Evolutionary conservation across 2,888 invertebrate genomes (phyloP).

Genomic region (Erebia palarica): DNA sequence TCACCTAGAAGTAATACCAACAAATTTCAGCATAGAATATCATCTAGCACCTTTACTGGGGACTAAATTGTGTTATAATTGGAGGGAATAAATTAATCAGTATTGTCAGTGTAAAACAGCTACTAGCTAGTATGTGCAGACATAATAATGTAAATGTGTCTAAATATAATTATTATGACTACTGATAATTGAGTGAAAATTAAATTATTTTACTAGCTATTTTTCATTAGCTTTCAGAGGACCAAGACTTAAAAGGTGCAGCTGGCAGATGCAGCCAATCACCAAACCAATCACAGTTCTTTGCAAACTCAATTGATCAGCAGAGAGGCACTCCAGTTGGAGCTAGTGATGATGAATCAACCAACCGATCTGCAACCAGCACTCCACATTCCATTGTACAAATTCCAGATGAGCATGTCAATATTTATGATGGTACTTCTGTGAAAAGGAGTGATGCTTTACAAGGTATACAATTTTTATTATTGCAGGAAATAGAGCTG

Average conservation of each 20-base stretch:
- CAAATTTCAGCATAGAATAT: too few species aligned
- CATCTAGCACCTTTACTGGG: too few species aligned
- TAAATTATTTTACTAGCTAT: too few species aligned
- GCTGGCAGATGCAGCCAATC: conserved; percentile 70
- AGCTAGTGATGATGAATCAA: conserved; percentile 79
- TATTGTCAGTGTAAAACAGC: too few species aligned
- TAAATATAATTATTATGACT: too few species aligned
- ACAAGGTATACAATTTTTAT: conserved; percentile 59
- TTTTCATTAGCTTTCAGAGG: conserved; percentile 71
- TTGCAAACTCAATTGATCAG: conserved; percentile 59
- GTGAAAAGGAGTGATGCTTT: conserved; percentile 72
- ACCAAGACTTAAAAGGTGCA: conserved; percentile 77
- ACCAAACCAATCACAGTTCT: conserved; percentile 65
- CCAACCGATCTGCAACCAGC: conserved; percentile 72
- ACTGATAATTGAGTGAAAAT: too few species aligned
- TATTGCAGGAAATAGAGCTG: too few species aligned
- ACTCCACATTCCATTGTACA: conserved; percentile 87
- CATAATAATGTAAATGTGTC: too few species aligned
- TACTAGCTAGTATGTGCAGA: too few species aligned
- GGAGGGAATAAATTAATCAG: too few species aligned
- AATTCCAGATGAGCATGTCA: conserved; percentile 79
- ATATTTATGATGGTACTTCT: conserved; percentile 71
- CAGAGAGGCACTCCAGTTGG: conserved; percentile 75
- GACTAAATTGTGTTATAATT: too few species aligned
- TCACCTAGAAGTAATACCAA: too few species aligned